These are phyloP conservation scores for Chiridota heheva DNA, from an alignment of 35 echinoderm and acorn worm genomes.

Conservation along the genomic window DNA sequence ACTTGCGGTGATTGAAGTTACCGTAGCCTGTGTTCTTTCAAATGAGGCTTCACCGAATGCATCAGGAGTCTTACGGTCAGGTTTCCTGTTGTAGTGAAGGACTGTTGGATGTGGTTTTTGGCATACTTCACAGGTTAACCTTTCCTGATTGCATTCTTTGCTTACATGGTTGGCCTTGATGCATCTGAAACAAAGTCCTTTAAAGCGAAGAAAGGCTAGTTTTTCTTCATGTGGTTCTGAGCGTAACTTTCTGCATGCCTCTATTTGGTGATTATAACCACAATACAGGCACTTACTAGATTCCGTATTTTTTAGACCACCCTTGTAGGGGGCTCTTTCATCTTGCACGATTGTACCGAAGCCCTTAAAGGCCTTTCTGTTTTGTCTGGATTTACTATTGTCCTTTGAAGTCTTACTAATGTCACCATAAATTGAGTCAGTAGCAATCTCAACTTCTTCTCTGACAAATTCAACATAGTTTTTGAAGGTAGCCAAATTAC, in stretches of 20 bases:
- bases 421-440: slow-evolving; percentile 31
- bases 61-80: neutral
- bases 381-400: neutral
- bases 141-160: slow-evolving; percentile 25
- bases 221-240: slow-evolving; percentile 25
- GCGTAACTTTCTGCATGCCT: slow-evolving; percentile 7
- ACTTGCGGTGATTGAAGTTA: neutral
- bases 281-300: slow-evolving; percentile 30
- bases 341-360: slow-evolving; percentile 15
- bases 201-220: slow-evolving; percentile 16
- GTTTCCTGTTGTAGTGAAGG: slow-evolving; percentile 20
- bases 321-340: neutral
- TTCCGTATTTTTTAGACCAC: neutral
- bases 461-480: slow-evolving; percentile 34
- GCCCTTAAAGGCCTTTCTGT: neutral
- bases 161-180: slow-evolving; percentile 9
- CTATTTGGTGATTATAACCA: neutral
- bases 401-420: slow-evolving; percentile 18
- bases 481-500: slow-evolving; percentile 1
- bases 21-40: neutral
- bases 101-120: slow-evolving; percentile 34
- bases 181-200: slow-evolving; percentile 38
- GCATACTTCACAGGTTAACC: slow-evolving; percentile 10
- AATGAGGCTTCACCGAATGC: neutral
- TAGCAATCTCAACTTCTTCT: slow-evolving; percentile 27